phyloP scores from a whole-genome alignment of 2,888 invertebrate species.

The Drosophila lutescens region DNA sequence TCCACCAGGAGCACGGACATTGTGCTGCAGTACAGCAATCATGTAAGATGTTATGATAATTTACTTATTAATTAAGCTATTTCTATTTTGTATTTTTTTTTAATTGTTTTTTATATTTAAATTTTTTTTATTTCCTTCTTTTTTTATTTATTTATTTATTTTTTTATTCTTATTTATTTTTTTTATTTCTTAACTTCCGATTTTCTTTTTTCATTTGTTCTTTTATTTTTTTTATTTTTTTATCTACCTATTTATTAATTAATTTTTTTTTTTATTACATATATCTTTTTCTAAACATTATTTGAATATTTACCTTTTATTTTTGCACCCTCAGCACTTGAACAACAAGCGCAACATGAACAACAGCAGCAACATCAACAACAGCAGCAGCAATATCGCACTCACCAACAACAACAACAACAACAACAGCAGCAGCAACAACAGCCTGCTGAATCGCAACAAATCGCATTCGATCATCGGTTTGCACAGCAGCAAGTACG shows the following conservation, averaged over 20 bases:
- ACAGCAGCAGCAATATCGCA: slow-evolving; percentile 39
- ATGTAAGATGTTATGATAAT: slow-evolving; percentile 64
- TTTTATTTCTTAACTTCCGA: no score
- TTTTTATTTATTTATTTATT: no score
- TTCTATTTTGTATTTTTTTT: no score
- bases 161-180: no score
- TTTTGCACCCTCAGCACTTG: slow-evolving; percentile 69
- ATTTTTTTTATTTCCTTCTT: no score
- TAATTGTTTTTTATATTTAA: no score
- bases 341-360: slow-evolving; percentile 83
- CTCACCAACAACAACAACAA: slow-evolving; percentile 46
- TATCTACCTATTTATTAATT: no score
- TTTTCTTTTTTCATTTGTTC: no score
- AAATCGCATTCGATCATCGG: slow-evolving; percentile 83
- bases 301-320: background rate
- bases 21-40: slow-evolving; percentile 83
- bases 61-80: no score
- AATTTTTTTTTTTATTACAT: no score
- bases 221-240: no score
- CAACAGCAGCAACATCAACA: slow-evolving; percentile 77
- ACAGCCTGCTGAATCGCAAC: slow-evolving; percentile 79
- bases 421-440: slow-evolving; percentile 51
- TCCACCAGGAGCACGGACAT: slow-evolving; percentile 85
- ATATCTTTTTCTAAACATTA: no score
- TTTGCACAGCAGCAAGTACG: slow-evolving; percentile 81